These are phyloP conservation scores for Menidia menidia DNA, from an alignment of 2,797 vertebrate species.

Conservation along the genomic window DNA sequence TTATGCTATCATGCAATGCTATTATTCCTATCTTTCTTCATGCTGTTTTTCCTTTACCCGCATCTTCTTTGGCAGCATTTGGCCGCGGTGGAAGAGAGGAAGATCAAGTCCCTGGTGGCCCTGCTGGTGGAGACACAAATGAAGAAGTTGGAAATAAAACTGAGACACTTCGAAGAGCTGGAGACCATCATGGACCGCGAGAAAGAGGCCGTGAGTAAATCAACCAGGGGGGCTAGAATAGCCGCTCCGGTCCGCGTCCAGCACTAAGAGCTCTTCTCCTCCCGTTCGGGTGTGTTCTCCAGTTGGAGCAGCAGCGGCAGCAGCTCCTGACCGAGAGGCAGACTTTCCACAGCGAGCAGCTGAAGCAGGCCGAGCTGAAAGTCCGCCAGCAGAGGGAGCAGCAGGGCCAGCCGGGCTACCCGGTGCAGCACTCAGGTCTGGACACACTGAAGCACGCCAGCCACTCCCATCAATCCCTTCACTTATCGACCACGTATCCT, in stretches of 20 bases:
- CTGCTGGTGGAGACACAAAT: conserved; percentile 98
- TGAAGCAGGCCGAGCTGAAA: conserved; percentile 93
- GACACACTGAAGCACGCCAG: conserved; percentile 68
- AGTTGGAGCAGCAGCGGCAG: conserved; percentile 97
- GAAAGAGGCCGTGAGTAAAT: conserved; percentile 93
- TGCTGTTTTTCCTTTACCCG: not conserved
- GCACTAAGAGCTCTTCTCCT: not conserved
- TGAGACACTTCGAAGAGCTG: conserved; percentile 97
- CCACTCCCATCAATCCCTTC: not conserved
- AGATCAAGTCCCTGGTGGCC: conserved; percentile 97
- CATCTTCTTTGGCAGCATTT: conserved; percentile 83
- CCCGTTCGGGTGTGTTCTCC: conserved; percentile 1
- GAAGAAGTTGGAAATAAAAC: conserved; percentile 99
- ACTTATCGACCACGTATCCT: not conserved
- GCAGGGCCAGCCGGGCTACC: conserved; percentile 78
- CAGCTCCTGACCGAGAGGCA: conserved; percentile 95
- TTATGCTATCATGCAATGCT: too few relatives aligned
- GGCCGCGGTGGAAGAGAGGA: conserved; percentile 95
- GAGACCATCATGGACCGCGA: conserved; percentile 99
- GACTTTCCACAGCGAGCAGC: conserved; percentile 96
- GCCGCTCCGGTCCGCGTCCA: too few relatives aligned
- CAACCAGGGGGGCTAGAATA: conserved; percentile 24
- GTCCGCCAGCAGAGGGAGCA: conserved; percentile 84
- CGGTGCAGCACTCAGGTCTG: conserved; percentile 83
- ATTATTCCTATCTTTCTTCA: conserved; percentile 1